phyloP scores from a whole-genome alignment of 2,113 vertebrate species.

The Saguinus midas region DNA sequence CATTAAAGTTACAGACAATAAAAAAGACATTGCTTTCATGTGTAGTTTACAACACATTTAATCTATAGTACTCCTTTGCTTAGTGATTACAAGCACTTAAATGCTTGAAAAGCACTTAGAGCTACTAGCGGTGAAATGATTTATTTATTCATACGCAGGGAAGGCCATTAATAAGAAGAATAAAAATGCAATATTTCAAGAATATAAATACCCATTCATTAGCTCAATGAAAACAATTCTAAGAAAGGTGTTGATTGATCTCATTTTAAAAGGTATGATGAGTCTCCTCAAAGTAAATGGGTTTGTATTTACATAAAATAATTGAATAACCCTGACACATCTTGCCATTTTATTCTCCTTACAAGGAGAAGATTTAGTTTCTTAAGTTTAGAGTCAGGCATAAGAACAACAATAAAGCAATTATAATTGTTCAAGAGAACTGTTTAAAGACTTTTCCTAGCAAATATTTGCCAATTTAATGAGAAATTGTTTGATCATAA shows the following conservation, averaged over 20 bases:
- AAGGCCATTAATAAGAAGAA: conserved; percentile 34
- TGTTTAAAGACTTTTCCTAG: conserved; percentile 37
- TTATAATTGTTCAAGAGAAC: conserved; percentile 48
- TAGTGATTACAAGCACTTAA: conserved; percentile 70
- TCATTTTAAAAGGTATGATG: conserved; percentile 41
- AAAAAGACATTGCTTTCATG: conserved; percentile 66
- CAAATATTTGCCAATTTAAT: conserved; percentile 63
- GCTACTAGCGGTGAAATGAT: background rate
- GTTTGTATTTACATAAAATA: conserved; percentile 65
- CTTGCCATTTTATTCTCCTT: conserved; percentile 48
- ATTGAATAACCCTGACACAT: conserved; percentile 46
- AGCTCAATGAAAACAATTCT: conserved; percentile 47
- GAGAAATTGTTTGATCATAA: conserved; percentile 74
- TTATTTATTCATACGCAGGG: conserved; percentile 41
- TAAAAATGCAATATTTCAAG: conserved; percentile 63
- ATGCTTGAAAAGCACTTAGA: conserved; percentile 65
- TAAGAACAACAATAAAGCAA: conserved; percentile 57
- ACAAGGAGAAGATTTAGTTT: conserved; percentile 50
- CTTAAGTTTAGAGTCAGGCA: conserved; percentile 25
- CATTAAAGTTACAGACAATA: conserved; percentile 76
- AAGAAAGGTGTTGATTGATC: conserved; percentile 31
- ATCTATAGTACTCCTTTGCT: conserved; percentile 61
- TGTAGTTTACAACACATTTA: conserved; percentile 71
- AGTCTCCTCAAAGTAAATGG: conserved; percentile 55
- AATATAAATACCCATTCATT: conserved; percentile 57